phyloP scores from a whole-genome alignment of 2,113 vertebrate genomes.

The Embiotoca jacksoni region DNA sequence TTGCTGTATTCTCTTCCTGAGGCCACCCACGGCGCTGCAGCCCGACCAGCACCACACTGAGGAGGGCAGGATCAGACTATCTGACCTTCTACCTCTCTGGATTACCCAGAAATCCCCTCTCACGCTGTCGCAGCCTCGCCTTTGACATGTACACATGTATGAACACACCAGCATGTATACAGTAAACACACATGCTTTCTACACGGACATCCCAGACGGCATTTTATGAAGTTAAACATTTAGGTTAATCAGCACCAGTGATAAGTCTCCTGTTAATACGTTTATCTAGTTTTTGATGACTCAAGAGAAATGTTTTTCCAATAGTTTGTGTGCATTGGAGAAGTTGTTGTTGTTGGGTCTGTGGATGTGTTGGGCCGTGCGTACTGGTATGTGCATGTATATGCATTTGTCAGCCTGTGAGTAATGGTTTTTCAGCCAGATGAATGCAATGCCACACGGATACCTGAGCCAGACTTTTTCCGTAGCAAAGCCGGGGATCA shows the following conservation, averaged over 20 bases:
- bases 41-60: slow-evolving; percentile 26
- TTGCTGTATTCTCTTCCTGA: slow-evolving; percentile 35
- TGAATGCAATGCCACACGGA: slow-evolving; percentile 68
- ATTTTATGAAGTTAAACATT: slow-evolving; percentile 23
- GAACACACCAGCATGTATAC: not conserved
- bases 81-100: slow-evolving; percentile 59
- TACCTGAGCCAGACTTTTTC: slow-evolving; percentile 68
- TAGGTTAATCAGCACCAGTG: slow-evolving; percentile 16
- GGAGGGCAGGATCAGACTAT: slow-evolving; percentile 44
- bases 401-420: slow-evolving; percentile 55
- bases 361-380: not conserved
- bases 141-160: slow-evolving; percentile 1
- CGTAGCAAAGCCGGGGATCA: slow-evolving; percentile 47
- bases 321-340: slow-evolving; percentile 7
- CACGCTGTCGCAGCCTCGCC: slow-evolving; percentile 23
- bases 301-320: not conserved
- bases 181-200: slow-evolving; percentile 1
- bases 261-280: not conserved
- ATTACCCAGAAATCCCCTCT: slow-evolving; percentile 49
- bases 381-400: slow-evolving; percentile 6
- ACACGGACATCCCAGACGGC: not conserved
- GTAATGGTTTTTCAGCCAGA: slow-evolving; percentile 71
- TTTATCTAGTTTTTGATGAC: not conserved
- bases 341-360: not conserved
- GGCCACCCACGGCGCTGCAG: slow-evolving; percentile 59